A percentile compares a stretch with the other conserved stretches of the same genome.
Evolutionary conservation across 2,888 invertebrate genomes (phyloP).

Genomic region (Catocala fraxini): DNA sequence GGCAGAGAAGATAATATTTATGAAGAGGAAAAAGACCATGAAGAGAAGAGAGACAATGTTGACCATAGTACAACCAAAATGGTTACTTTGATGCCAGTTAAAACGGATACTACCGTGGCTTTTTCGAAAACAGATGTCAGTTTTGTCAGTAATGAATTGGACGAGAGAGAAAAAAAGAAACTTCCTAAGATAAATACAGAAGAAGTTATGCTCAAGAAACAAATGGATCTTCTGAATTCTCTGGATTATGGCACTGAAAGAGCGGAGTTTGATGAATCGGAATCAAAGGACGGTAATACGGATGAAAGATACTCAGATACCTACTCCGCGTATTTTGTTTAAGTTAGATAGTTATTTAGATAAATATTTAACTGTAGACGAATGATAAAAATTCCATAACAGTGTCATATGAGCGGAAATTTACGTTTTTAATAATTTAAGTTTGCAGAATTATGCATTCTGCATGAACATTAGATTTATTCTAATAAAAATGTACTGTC

Average conservation of each 20-base stretch:
- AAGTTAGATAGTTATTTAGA: conserved; percentile 5
- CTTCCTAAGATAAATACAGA: conserved; percentile 46
- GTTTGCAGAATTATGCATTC: no score
- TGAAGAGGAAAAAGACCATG: conserved; percentile 11
- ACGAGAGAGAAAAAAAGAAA: conserved; percentile 39
- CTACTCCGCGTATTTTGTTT: conserved; percentile 58
- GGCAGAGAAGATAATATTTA: conserved; percentile 44
- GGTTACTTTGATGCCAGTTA: neutral
- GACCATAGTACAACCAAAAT: conserved; percentile 12
- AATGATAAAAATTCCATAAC: no score
- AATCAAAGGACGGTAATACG: conserved; percentile 55
- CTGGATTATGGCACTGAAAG: conserved; percentile 71
- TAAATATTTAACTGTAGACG: neutral
- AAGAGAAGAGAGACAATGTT: conserved; percentile 30
- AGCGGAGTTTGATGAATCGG: conserved; percentile 55
- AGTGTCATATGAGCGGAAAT: no score
- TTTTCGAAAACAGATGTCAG: conserved; percentile 47
- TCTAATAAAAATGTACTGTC: no score
- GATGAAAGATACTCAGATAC: conserved; percentile 54
- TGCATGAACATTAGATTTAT: no score
- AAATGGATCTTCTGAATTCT: conserved; percentile 68
- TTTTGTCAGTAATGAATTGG: conserved; percentile 54
- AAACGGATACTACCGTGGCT: neutral
- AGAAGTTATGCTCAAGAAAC: conserved; percentile 62
- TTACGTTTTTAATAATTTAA: no score